Evolutionary conservation across 2,113 vertebrate genomes (phyloP).

Genomic region (Nycticorax nycticorax): DNA sequence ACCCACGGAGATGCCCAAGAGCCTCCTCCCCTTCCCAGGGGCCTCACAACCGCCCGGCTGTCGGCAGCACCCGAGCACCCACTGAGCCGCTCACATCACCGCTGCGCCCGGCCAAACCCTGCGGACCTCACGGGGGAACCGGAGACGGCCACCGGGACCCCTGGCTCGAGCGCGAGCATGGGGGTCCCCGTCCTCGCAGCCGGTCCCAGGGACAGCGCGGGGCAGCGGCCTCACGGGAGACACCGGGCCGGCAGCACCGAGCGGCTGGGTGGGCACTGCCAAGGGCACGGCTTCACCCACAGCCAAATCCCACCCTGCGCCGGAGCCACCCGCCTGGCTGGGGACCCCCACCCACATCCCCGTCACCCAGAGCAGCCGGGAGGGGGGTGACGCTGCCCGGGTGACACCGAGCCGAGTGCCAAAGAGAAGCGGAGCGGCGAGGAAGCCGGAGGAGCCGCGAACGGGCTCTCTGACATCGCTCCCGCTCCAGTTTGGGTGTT

Average conservation of each 20-base stretch:
- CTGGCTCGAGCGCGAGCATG: fast-evolving
- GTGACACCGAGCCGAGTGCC: not conserved
- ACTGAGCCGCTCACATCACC: not conserved
- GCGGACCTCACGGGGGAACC: fast-evolving
- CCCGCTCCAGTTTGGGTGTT: not conserved
- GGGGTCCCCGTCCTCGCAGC: not conserved
- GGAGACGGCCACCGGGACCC: fast-evolving
- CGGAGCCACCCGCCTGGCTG: fast-evolving
- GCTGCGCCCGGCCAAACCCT: fast-evolving
- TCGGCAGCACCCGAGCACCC: not conserved
- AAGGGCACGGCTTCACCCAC: not conserved
- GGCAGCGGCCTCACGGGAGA: fast-evolving
- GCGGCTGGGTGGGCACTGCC: not conserved
- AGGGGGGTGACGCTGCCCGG: fast-evolving
- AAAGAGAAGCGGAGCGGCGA: not conserved
- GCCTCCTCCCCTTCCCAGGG: not conserved
- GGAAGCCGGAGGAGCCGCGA: not conserved
- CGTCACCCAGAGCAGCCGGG: fast-evolving
- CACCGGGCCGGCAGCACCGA: no score
- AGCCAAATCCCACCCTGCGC: not conserved
- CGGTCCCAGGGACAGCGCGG: not conserved
- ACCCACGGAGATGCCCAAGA: not conserved
- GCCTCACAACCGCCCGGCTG: not conserved
- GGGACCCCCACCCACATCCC: not conserved
- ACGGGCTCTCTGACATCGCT: not conserved